phyloP scores from a whole-genome alignment of 35 echinoderm and acorn worm genomes.

The Holothuria glaberrima region DNA sequence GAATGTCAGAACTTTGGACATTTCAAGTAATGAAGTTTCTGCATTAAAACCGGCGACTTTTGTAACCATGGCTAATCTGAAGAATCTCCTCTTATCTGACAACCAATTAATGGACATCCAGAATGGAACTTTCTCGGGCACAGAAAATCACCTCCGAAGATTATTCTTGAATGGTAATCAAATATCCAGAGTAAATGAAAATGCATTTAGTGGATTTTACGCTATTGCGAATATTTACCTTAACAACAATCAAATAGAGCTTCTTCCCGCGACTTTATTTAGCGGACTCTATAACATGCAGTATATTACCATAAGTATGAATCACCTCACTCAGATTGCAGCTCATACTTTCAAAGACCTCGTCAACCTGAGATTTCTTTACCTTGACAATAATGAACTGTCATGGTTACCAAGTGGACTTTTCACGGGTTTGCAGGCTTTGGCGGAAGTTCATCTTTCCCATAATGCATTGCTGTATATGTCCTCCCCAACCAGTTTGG shows the following conservation, averaged over 20 bases:
- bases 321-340: too few species aligned
- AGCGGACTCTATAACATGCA: too few species aligned
- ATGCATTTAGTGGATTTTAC: neutral
- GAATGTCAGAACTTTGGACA: neutral
- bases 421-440: neutral
- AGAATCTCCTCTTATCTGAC: neutral
- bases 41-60: neutral
- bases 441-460: neutral
- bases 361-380: neutral
- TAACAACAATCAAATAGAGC: neutral
- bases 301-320: too few species aligned
- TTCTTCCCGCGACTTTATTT: neutral
- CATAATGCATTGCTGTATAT: neutral
- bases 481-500: neutral
- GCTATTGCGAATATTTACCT: neutral
- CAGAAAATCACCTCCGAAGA: conserved; percentile 4
- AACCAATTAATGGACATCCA: neutral
- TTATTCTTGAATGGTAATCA: conserved; percentile 9
- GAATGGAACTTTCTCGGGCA: neutral
- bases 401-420: neutral
- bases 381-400: neutral
- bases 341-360: too few species aligned
- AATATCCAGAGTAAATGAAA: neutral
- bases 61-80: neutral
- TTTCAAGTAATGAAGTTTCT: neutral